These are phyloP conservation scores for Archocentrus centrarchus DNA, from an alignment of 2,113 vertebrate genomes.

Conservation along the genomic window DNA sequence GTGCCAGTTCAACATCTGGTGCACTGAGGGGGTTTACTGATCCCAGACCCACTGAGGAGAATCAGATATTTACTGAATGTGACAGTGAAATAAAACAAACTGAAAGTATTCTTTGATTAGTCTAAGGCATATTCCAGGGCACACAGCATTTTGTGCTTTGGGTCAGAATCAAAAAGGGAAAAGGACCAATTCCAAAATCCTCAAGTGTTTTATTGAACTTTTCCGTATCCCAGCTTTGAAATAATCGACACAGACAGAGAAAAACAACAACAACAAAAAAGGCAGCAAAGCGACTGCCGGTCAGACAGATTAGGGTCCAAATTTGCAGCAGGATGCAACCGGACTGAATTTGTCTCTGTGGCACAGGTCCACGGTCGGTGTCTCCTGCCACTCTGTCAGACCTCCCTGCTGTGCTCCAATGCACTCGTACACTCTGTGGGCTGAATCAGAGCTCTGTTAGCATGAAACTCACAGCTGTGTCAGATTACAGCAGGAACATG, in stretches of 20 bases:
- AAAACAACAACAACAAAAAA: background rate
- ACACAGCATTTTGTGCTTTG: background rate
- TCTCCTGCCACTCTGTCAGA: constrained; percentile 62
- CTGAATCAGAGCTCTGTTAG: constrained; percentile 48
- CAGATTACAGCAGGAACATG: background rate
- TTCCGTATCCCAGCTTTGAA: background rate
- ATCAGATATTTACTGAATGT: background rate
- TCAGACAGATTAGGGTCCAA: constrained; percentile 19
- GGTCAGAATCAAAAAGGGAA: background rate
- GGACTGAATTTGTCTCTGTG: background rate
- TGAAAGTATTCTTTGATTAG: background rate
- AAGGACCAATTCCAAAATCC: background rate
- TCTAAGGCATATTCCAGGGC: background rate
- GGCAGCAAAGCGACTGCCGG: background rate
- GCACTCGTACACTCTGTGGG: constrained; percentile 61
- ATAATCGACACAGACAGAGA: background rate
- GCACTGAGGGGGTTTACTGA: background rate
- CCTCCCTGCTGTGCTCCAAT: constrained; percentile 10
- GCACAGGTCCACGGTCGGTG: background rate
- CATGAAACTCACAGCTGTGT: background rate
- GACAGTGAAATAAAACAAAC: background rate
- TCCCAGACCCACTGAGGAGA: background rate
- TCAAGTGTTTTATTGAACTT: background rate
- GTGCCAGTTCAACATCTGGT: constrained; percentile 33
- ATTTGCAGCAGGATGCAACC: constrained; percentile 59